Base-by-base conservation (phyloP, 1,140 invertebrate genomes). In the Onthophagus taurus region DNA sequence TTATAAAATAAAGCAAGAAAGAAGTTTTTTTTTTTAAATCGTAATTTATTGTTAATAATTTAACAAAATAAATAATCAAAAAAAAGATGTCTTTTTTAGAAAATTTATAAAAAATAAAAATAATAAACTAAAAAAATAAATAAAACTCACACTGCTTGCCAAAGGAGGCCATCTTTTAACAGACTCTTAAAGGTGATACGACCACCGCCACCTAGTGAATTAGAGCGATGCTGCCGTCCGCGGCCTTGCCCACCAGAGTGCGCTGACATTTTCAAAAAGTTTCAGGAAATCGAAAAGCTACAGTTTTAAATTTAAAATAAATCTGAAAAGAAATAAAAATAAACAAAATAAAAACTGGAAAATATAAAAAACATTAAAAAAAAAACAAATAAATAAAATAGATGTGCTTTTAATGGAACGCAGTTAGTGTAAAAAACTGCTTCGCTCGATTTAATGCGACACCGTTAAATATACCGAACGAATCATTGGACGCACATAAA, bases 211-310 rank as follows among this genome's bases (percentile, higher is more conserved):
- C 24, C 33, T 23, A 44, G 14, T n/a, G 43, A 37, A 16, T 16
- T 16, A 5, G 43, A 44, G 11, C 43, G 21, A 31, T 37, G 43
- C 17, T 44, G 43, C 23, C 43, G 33, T 26, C 33, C 18, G 19
- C 17, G n/a, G n/a, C n/a, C 35, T n/a, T 37, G 19, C 11, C 43
- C 43, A 26, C 43, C 43, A 44, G 43, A 44, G 21, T 34, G 31
- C 18, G 43, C 43, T 24, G 43, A 44, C 43, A 44, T 44, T n/a
- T 18, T 42, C 16, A 30, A 42, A 20, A n/a, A 13, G 19, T 30
- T 13, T 39, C 21, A 4, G 9, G 29, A 30, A 6, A 17, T 17
- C 29, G 12, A 42, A 31, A 11, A 42, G 18, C 23, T 42, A 20
- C 2, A 34, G 19, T 17, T 8, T 3, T 19, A 34, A 21, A 43